These are phyloP conservation scores for Strix aluco DNA, from an alignment of 2,113 vertebrate genomes.

Conservation along the genomic window DNA sequence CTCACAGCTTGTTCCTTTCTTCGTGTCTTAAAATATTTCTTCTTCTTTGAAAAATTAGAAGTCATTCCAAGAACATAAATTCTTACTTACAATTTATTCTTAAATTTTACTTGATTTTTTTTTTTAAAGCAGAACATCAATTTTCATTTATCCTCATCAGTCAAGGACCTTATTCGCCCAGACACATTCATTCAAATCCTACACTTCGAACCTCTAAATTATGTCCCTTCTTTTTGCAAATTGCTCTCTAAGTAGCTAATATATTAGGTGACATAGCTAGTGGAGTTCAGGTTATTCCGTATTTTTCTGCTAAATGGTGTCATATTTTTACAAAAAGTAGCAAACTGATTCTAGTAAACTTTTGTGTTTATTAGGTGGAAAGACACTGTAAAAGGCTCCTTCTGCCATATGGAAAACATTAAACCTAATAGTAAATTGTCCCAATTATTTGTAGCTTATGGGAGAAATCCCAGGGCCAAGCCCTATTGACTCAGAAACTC, in stretches of 20 bases:
- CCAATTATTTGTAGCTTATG: not conserved
- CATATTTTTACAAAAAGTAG: not conserved
- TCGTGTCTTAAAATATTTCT: not conserved
- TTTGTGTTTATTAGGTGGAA: not conserved
- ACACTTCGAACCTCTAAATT: not conserved
- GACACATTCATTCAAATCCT: not conserved
- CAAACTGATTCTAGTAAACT: not conserved
- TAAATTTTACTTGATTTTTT: not conserved
- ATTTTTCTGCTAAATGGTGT: not conserved
- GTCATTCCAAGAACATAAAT: not conserved
- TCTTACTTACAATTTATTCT: not conserved
- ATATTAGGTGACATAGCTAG: not conserved
- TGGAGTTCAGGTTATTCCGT: not conserved
- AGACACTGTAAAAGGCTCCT: not conserved
- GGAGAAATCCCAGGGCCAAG: conserved; percentile 17
- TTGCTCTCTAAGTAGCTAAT: not conserved
- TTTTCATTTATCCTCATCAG: not conserved
- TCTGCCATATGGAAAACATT: not conserved
- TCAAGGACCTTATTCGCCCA: not conserved
- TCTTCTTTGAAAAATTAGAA: not conserved
- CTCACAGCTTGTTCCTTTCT: not conserved
- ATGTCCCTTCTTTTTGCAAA: not conserved
- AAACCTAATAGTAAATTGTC: conserved; percentile 1
- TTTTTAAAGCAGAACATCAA: not conserved
- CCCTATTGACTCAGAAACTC: conserved; percentile 19